Base-by-base conservation (phyloP, 2,888 invertebrate species). In the Teleiodes luculella region DNA sequence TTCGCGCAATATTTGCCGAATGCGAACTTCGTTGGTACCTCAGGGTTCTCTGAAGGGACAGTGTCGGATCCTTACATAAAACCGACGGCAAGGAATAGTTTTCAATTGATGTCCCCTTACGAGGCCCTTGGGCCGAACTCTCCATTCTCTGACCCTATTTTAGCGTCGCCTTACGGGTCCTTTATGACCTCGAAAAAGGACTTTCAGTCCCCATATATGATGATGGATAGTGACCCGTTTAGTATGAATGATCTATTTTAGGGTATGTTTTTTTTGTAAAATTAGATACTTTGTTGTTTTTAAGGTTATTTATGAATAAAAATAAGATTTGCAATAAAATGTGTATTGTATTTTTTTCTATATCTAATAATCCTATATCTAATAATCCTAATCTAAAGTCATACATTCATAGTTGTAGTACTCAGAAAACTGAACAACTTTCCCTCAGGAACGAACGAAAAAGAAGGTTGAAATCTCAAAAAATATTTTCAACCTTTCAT, bases 101-200 rank as follows among this genome's bases (percentile, higher is more conserved):
- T 72, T 53, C 56, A 64, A 11, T 48, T 80, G 0, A 77, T 77
- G 73, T 80, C 80, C 0, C 80, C 80, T 0, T 80, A 80, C 31
- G 80, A 80, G 56, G 77, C 76, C 0, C 59, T 80, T 11, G 63
- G 62, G 0, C 57, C 74, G 0, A 62, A 11, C 30, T 67, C 72
- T 0, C 59, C 66, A 0, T 72, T 58, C 56, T 64, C 66, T 3
- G 76, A 77, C 18, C 55, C 68, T 0, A 57, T 63, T 33, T 18
- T 67, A 1, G 53, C 60, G 13, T 57, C 67, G 20, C 45, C 68
- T 28, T 65, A 70, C 55, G 65, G 62, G 1, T 60, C 64, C 5
- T 45, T 56, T 0, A 58, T 57, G 43, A 55, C 62, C 13, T 36
- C 74, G 0, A 79, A 79, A 39, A 73, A 64, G 1, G 78, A 83